phyloP scores from a whole-genome alignment of 23 tunicate species.

The Phallusia fumigata region DNA sequence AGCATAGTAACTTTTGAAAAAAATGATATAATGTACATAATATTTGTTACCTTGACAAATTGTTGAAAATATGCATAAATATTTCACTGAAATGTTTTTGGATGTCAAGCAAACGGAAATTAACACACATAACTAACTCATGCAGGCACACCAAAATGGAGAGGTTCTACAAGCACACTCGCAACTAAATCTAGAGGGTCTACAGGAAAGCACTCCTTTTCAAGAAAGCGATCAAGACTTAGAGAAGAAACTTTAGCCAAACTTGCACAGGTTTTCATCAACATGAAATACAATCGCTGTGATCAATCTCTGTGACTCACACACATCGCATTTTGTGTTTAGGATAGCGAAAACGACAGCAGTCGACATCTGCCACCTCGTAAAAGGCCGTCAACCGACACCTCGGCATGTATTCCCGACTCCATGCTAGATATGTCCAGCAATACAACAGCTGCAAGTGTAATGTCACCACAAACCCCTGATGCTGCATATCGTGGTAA shows the following conservation, averaged over 20 bases:
- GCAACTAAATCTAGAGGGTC: slow-evolving; percentile 40
- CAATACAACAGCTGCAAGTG: slow-evolving; percentile 31
- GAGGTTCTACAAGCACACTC: slow-evolving; percentile 30
- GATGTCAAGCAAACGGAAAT: too few species aligned
- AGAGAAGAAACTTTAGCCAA: slow-evolving; percentile 86
- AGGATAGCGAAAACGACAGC: slow-evolving; percentile 63
- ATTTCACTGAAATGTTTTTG: too few species aligned
- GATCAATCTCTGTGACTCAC: too few species aligned
- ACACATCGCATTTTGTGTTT: neutral
- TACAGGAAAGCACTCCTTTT: slow-evolving; percentile 54
- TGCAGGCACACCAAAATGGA: slow-evolving; percentile 83
- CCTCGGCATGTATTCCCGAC: slow-evolving; percentile 66
- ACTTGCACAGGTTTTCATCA: slow-evolving; percentile 56
- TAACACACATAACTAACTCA: too few species aligned
- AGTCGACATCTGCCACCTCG: slow-evolving; percentile 54
- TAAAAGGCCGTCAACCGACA: slow-evolving; percentile 85
- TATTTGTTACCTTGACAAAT: too few species aligned
- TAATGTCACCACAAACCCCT: slow-evolving; percentile 30
- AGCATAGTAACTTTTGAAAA: too few species aligned
- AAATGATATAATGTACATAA: too few species aligned
- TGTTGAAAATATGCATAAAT: too few species aligned
- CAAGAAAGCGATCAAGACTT: slow-evolving; percentile 68
- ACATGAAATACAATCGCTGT: too few species aligned
- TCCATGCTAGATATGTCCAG: slow-evolving; percentile 70
- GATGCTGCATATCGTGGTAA: slow-evolving; percentile 22